A percentile compares a stretch with the other conserved stretches of the same genome.
Conservation (phyloP, 2,113 vertebrate species). For the Gymnogyps californianus region DNA sequence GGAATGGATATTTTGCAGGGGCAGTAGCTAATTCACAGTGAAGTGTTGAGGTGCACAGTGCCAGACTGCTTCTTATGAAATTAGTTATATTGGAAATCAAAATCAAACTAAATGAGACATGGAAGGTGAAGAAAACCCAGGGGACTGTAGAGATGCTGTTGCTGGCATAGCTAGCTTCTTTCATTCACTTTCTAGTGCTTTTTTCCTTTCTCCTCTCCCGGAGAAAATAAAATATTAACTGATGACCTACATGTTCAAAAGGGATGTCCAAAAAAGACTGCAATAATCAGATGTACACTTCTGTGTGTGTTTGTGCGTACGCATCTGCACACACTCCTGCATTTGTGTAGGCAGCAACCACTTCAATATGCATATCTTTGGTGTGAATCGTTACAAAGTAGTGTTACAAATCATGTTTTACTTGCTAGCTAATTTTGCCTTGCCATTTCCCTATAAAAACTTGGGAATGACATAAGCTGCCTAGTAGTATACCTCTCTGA, state of each 20-base stretch:
- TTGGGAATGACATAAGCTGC: not conserved
- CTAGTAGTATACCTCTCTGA: not conserved
- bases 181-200: not conserved
- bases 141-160: not conserved
- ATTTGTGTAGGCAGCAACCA: not conserved
- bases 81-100: conserved; percentile 4
- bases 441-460: not conserved
- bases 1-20: not conserved
- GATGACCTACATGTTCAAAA: not conserved
- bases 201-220: not conserved
- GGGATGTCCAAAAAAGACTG: not conserved
- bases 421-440: not conserved
- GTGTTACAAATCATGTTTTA: not conserved
- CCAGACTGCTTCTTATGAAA: not conserved
- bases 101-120: not conserved
- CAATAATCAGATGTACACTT: not conserved
- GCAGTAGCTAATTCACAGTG: not conserved
- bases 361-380: not conserved
- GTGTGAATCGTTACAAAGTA: not conserved
- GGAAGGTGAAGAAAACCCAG: not conserved
- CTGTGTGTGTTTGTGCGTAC: not conserved
- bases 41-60: not conserved
- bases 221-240: not conserved
- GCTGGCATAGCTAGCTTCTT: not conserved
- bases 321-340: fast-evolving